Conservation (phyloP, 1,140 invertebrate genomes). For the Bombus superbus region DNA sequence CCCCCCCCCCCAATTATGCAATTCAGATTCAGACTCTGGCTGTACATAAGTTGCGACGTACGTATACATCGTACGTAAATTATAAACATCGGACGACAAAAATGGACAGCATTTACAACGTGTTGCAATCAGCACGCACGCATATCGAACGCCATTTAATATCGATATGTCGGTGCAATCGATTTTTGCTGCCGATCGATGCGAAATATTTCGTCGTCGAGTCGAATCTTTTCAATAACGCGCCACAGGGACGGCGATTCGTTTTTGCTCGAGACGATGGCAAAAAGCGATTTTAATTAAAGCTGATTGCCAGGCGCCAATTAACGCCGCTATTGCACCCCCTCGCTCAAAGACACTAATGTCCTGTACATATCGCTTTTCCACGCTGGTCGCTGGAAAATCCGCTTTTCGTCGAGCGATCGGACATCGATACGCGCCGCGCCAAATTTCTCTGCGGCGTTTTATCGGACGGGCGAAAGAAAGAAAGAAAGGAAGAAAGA, state of each 20-base stretch:
- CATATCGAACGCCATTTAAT: no score
- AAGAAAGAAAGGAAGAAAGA: no score
- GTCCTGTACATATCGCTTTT: constrained; percentile 16
- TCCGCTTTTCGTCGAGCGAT: constrained; percentile 1
- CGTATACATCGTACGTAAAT: no score
- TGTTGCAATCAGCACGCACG: no score
- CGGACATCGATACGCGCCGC: background rate
- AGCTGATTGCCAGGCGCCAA: constrained; percentile 36
- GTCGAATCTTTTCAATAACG: background rate
- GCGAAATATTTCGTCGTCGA: background rate
- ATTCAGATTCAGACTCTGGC: no score
- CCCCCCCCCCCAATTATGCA: no score
- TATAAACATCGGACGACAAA: no score
- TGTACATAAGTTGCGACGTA: no score
- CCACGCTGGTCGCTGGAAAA: background rate
- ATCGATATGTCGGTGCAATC: background rate
- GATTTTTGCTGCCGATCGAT: background rate
- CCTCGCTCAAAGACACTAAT: constrained; percentile 24
- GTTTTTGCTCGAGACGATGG: background rate
- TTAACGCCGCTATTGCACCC: constrained; percentile 8
- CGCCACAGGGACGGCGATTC: background rate
- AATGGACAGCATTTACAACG: no score
- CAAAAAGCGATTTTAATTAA: constrained; percentile 44
- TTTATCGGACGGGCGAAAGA: background rate
- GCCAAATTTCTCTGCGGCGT: constrained; percentile 14